phyloP scores from a whole-genome alignment of 23 tunicate species.

The Diplosoma virens region DNA sequence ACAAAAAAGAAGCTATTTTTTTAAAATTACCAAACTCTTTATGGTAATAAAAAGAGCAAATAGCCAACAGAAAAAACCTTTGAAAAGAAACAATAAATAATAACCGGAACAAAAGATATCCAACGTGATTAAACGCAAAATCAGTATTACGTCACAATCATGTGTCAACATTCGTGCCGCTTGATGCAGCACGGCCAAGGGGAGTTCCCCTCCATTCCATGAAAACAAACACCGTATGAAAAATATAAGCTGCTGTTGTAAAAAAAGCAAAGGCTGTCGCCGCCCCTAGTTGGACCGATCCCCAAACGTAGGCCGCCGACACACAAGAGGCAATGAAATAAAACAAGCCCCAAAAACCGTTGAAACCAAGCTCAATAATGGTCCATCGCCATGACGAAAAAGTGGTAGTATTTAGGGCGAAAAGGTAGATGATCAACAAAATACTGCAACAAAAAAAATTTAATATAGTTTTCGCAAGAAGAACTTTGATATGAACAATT shows the following conservation, averaged over 20 bases:
- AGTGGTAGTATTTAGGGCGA: slow-evolving; percentile 31
- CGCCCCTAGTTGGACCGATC: slow-evolving; percentile 8
- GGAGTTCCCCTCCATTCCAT: slow-evolving; percentile 64
- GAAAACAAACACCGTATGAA: slow-evolving; percentile 38
- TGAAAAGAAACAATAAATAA: too few species aligned
- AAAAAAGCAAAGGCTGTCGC: slow-evolving; percentile 68
- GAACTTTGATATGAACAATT: too few species aligned
- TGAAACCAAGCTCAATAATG: slow-evolving; percentile 56
- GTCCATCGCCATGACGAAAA: slow-evolving; percentile 67
- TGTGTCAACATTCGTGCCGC: neutral
- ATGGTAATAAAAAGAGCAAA: too few species aligned
- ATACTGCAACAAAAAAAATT: slow-evolving; percentile 39
- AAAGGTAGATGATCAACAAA: slow-evolving; percentile 50
- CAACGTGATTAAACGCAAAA: too few species aligned
- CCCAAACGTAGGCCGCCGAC: slow-evolving; percentile 32
- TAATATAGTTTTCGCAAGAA: neutral
- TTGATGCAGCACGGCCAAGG: neutral
- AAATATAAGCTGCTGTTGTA: slow-evolving; percentile 46
- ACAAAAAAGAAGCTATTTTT: too few species aligned
- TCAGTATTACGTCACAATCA: too few species aligned
- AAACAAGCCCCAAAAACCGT: slow-evolving; percentile 53
- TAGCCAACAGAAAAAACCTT: too few species aligned
- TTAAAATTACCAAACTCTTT: too few species aligned
- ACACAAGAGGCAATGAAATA: slow-evolving; percentile 79
- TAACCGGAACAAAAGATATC: too few species aligned